Base-by-base conservation (phyloP, 2,888 invertebrate genomes). In the Periphyllus acericola region DNA sequence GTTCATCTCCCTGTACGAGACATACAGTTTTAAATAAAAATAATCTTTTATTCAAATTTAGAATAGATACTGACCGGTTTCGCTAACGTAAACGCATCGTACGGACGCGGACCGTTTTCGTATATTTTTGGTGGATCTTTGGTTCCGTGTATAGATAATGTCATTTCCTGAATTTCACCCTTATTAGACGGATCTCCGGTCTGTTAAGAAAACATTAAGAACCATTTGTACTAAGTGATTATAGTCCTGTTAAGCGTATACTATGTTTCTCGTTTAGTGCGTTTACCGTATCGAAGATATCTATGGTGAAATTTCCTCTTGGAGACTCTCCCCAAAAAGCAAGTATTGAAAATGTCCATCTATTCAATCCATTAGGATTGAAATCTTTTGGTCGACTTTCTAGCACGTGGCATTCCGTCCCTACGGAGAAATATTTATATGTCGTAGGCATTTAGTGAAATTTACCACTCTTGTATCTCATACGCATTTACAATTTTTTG, bases 321-420 rank as follows among this genome's bases (percentile, higher is more conserved):
- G 97, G 95, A 89, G 93, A 92, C 92, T 98, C 98, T 1, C 97
- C 97, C 98, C 98, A 98, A 0, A 95, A 95, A 90, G 96, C 96
- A 0, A 97, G 96, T 0, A 97, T 96, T 93, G 95, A 96, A 91
- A 98, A 95, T 6, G 94, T 95, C 98, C 98, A 98, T 90, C 95
- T 93, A 8, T 91, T 90, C 91, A 97, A 97, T 32, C 89, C 89
- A 5, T 97, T 97, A 17, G 92, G 92, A 0, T 91, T 91, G 0
- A 96, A 96, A 34, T 92, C 91, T 91, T 98, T 97, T 80, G 93
- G 92, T 90, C 98, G 93, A 52, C 94, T 92, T 89, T 94, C 94
- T 88, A 98, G 92, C 76, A 98, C 91, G 90, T 94, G 94, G 1
- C 95, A 94, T 90, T 91, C 92, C 0, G 96, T 96, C 34, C 95